Evolutionary conservation across 2,797 vertebrate genomes (phyloP), one percentile per base, ranked within the genome.

Genomic region (Amblyopsis hoosieri): DNA sequence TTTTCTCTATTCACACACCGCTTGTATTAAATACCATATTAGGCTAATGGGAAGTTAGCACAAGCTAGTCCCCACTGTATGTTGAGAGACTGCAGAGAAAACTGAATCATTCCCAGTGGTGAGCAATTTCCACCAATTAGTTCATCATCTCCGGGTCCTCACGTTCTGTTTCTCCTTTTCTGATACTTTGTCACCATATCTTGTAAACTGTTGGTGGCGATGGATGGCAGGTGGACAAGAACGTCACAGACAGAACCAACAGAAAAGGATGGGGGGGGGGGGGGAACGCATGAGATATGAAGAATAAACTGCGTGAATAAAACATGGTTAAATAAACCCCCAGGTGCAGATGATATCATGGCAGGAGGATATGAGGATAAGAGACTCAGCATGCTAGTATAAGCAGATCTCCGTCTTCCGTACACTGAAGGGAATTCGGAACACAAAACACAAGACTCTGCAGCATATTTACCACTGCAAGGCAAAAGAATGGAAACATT

Each of bases 141-240:
- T 52, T 51, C 58, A 51, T 68, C 74, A 68, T 42, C 54, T 71
- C 15, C 17, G 75, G 91, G 57, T 83, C 84, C 96, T 98, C 94
- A 98, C 97, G 86, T 95, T 95, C 94, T 93, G 93, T 92, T 98
- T 92, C 94, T 96, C 93, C 94, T 93, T 94, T 95, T 98, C 92
- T 98, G 95, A 94, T 96, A 98, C 87, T 98, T 98, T 93, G 94
- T 93, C 95, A 98, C 96, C 95, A 97, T 96, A 89, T 97, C 96
- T 93, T 98, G 97, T 87, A 98, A 93, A 95, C 97, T 98, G 91
- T 91, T 92, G 83, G 83, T 66, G 77, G 69, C 57, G 76, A 80
- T 66, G 29, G 60, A 58, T 67, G 69, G 66, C 75, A 58, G 66
- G 79, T 52, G 68, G 45, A 29, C 53, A 47, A 45, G 31, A 80